A percentile compares a stretch with the other conserved stretches of the same genome.
Evolutionary conservation across 2,888 invertebrate genomes (phyloP).

Genomic region (Papilio gigon): DNA sequence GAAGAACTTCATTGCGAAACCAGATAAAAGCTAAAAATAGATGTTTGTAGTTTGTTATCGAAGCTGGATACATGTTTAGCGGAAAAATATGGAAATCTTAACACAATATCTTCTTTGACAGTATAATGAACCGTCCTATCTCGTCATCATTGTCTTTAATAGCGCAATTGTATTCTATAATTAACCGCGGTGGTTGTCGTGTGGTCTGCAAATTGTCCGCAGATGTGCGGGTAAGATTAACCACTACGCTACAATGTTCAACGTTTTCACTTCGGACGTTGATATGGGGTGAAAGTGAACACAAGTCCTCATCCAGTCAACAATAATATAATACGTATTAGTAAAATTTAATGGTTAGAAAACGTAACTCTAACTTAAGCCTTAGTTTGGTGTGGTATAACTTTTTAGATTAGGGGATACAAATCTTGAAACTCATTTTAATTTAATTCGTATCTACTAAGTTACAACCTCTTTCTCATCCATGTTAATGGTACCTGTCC

Average conservation of each 20-base stretch:
- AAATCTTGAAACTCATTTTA: neutral
- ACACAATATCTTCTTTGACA: neutral
- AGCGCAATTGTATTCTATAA: slow-evolving; percentile 23
- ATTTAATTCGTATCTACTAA: neutral
- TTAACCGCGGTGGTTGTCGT: slow-evolving; percentile 4
- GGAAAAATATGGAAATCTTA: neutral
- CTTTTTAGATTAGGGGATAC: neutral
- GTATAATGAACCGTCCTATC: slow-evolving; percentile 11
- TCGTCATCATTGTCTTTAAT: slow-evolving; percentile 25
- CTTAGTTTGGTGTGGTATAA: neutral
- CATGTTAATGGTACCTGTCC: neutral
- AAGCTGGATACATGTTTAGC: too few species aligned
- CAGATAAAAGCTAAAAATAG: too few species aligned
- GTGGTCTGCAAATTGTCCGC: slow-evolving; percentile 27
- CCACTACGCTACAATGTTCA: slow-evolving; percentile 8
- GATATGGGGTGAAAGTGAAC: slow-evolving; percentile 23
- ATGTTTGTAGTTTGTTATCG: too few species aligned
- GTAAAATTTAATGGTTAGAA: neutral
- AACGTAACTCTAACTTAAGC: neutral
- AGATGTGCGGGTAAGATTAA: slow-evolving; percentile 14
- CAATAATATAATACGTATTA: neutral
- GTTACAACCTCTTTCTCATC: neutral
- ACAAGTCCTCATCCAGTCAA: neutral
- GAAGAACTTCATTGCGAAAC: too few species aligned
- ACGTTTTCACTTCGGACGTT: slow-evolving; percentile 14